phyloP scores from a whole-genome alignment of 2,888 invertebrate species.

The Pollenia angustigena region DNA sequence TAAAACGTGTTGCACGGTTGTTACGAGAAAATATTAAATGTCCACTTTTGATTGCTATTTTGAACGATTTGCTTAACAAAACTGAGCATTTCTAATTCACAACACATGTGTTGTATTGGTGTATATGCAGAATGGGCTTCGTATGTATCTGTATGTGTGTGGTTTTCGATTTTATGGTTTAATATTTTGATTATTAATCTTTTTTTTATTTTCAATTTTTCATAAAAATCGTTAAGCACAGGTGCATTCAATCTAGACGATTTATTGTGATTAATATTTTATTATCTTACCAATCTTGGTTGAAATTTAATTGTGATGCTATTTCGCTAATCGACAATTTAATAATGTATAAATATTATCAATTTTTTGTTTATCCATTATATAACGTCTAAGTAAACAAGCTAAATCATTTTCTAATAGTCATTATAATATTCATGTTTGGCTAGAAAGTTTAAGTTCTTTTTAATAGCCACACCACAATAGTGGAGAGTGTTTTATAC shows the following conservation, averaged over 20 bases:
- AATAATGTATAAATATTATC: not conserved
- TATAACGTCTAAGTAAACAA: too few relatives aligned
- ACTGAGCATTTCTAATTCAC: not conserved
- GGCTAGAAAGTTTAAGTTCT: too few relatives aligned
- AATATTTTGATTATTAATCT: not conserved
- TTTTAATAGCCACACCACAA: too few relatives aligned
- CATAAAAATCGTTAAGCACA: not conserved
- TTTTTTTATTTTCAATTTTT: constrained; percentile 2
- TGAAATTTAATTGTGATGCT: not conserved
- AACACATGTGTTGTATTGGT: not conserved
- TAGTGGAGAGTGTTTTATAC: too few relatives aligned
- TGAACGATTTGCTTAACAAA: not conserved
- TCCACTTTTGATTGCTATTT: not conserved
- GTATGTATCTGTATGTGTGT: not conserved
- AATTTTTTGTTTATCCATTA: too few relatives aligned
- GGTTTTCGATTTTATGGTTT: not conserved
- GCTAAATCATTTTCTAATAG: too few relatives aligned
- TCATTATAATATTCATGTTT: too few relatives aligned
- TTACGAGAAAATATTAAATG: not conserved
- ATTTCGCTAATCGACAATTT: not conserved
- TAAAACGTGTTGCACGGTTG: not conserved
- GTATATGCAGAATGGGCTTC: not conserved
- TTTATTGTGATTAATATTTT: not conserved
- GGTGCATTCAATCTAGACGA: not conserved
- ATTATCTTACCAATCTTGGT: not conserved